phyloP scores from a whole-genome alignment of 2,888 invertebrate genomes.

The Ephialtes manifestator region DNA sequence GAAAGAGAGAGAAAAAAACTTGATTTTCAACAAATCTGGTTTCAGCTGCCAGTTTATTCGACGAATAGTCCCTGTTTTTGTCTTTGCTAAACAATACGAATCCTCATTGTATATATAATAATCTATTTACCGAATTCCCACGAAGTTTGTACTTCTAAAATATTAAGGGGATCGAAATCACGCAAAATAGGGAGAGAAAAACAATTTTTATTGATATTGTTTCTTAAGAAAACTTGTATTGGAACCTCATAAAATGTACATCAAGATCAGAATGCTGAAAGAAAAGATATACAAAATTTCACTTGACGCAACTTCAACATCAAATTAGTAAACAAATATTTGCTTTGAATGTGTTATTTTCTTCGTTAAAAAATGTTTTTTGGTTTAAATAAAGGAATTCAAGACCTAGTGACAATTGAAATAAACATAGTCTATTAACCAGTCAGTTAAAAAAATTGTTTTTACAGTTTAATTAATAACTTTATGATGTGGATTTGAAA shows the following conservation, averaged over 20 bases:
- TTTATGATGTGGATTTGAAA: no score
- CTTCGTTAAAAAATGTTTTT: not conserved
- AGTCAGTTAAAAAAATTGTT: no score
- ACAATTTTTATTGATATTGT: not conserved
- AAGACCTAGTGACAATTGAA: no score
- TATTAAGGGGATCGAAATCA: not conserved
- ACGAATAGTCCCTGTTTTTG: constrained; percentile 4
- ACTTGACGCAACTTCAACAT: not conserved
- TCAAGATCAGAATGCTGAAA: not conserved
- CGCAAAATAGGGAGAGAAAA: not conserved
- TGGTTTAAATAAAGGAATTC: not conserved
- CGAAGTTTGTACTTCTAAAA: constrained; percentile 64
- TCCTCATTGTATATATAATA: constrained; percentile 57
- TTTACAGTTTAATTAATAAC: no score
- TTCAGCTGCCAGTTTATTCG: not conserved
- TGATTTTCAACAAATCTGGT: constrained; percentile 20
- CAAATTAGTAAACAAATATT: not conserved
- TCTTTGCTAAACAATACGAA: constrained; percentile 28
- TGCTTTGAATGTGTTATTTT: not conserved
- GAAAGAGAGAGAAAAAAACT: not conserved
- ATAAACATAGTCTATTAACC: no score
- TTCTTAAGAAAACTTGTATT: not conserved
- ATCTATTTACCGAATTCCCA: constrained; percentile 49
- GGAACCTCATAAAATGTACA: no score
- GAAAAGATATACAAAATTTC: not conserved